Evolutionary conservation across 2,888 invertebrate genomes (phyloP).

Genomic region (Drosophila mimica): DNA sequence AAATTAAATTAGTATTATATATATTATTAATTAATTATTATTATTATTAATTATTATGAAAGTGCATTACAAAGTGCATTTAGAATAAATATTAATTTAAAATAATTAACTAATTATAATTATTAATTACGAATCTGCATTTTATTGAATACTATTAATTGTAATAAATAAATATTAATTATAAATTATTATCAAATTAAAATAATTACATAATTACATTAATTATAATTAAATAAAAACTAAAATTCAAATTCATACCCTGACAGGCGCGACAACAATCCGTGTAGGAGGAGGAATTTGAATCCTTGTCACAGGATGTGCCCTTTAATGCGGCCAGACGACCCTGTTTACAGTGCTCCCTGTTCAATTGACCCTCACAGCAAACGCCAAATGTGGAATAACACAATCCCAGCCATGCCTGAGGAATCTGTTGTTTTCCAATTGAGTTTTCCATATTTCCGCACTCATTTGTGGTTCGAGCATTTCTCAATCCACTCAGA

Average conservation of each 20-base stretch:
- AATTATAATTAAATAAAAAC: neutral
- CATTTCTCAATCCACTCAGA: slow-evolving; percentile 86
- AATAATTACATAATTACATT: too few relatives aligned
- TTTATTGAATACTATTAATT: neutral
- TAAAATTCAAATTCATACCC: slow-evolving; percentile 39
- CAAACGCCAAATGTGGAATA: slow-evolving; percentile 88
- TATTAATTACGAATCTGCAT: neutral
- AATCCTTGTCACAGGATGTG: slow-evolving; percentile 73
- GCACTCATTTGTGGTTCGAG: slow-evolving; percentile 85
- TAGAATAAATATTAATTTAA: too few relatives aligned
- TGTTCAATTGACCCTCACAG: slow-evolving; percentile 86
- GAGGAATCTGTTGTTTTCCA: slow-evolving; percentile 85
- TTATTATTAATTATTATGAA: neutral
- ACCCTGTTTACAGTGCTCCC: slow-evolving; percentile 82
- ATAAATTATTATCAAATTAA: neutral
- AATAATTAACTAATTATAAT: neutral
- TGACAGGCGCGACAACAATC: slow-evolving; percentile 89
- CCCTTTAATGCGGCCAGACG: slow-evolving; percentile 80
- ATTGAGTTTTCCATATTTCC: slow-evolving; percentile 83
- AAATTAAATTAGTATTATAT: neutral
- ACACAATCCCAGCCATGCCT: slow-evolving; percentile 87
- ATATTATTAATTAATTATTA: neutral
- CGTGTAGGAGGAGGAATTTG: slow-evolving; percentile 83
- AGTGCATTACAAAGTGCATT: neutral
- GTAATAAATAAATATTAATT: neutral